Percentiles rank a stretch among this genome's conserved stretches.
These are phyloP conservation scores for Aldrovandia affinis DNA, from an alignment of 2,797 vertebrate genomes.

Conservation along the genomic window DNA sequence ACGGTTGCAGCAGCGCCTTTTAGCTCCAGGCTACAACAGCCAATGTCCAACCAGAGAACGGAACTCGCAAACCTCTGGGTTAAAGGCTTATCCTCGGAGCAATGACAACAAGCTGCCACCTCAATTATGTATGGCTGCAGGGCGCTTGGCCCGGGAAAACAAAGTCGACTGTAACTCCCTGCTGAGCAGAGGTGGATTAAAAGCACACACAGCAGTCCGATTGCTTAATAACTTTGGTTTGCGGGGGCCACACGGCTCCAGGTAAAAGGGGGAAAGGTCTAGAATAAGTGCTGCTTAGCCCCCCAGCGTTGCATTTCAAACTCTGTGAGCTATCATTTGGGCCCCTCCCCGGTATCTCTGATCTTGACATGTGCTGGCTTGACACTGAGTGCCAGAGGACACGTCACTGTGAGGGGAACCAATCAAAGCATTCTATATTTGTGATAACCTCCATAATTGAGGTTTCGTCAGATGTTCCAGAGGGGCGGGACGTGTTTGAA, in stretches of 20 bases:
- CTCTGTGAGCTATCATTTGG: background rate
- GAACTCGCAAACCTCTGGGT: background rate
- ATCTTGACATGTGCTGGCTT: conserved; percentile 15
- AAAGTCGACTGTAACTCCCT: background rate
- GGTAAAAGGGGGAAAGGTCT: background rate
- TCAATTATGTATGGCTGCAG: background rate
- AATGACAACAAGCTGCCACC: background rate
- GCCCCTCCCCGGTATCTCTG: background rate
- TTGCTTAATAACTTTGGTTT: conserved; percentile 10
- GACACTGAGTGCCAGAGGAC: background rate
- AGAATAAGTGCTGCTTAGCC: conserved; percentile 1
- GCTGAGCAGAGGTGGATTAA: conserved; percentile 3
- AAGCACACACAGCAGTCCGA: background rate
- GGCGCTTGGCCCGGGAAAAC: background rate
- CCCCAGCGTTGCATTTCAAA: conserved; percentile 26
- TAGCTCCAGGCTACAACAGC: background rate
- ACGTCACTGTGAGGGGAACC: conserved; percentile 22
- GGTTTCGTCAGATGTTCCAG: background rate
- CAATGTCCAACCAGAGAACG: background rate
- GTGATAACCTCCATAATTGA: conserved; percentile 1
- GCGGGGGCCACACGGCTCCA: background rate
- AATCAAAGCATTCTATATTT: conserved; percentile 29
- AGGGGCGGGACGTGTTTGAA: background rate
- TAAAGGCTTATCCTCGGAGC: background rate
- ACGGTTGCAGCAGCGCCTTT: background rate